Evolutionary conservation across 2,888 invertebrate genomes (phyloP).

Genomic region (Pantelozetes paolii): DNA sequence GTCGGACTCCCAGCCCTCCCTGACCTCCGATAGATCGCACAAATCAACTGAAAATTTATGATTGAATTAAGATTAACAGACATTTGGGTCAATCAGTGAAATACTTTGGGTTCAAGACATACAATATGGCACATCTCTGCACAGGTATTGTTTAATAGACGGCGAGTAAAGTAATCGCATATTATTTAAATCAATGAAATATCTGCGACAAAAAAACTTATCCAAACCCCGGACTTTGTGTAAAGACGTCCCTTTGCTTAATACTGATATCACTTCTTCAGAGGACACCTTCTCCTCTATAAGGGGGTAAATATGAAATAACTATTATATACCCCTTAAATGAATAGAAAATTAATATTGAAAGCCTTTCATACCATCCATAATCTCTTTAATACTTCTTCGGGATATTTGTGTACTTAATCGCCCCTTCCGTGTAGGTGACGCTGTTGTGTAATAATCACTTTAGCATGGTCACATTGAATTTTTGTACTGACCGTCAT

Average conservation of each 20-base stretch:
- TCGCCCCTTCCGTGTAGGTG: too few species aligned
- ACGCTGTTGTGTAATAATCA: too few species aligned
- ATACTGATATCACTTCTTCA: constrained; percentile 42
- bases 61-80: not conserved
- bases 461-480: too few species aligned
- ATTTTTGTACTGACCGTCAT: too few species aligned
- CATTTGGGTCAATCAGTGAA: too few species aligned
- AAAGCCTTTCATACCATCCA: too few species aligned
- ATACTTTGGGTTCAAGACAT: too few species aligned
- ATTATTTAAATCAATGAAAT: constrained; percentile 44
- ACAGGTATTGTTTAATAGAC: constrained; percentile 43
- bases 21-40: constrained; percentile 53
- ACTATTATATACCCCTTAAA: too few species aligned
- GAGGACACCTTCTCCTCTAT: constrained; percentile 22
- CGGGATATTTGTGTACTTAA: too few species aligned
- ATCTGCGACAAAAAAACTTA: constrained; percentile 44
- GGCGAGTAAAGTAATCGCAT: constrained; percentile 43
- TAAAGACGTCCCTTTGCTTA: constrained; percentile 43
- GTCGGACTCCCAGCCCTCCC: constrained; percentile 55
- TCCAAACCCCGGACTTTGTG: constrained; percentile 44
- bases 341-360: too few species aligned
- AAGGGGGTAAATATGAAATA: too few species aligned
- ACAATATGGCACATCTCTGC: constrained; percentile 37
- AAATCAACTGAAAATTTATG: constrained; percentile 51
- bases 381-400: too few species aligned